These are phyloP conservation scores for Hedya salicella DNA, from an alignment of 2,888 invertebrate genomes.

Conservation along the genomic window DNA sequence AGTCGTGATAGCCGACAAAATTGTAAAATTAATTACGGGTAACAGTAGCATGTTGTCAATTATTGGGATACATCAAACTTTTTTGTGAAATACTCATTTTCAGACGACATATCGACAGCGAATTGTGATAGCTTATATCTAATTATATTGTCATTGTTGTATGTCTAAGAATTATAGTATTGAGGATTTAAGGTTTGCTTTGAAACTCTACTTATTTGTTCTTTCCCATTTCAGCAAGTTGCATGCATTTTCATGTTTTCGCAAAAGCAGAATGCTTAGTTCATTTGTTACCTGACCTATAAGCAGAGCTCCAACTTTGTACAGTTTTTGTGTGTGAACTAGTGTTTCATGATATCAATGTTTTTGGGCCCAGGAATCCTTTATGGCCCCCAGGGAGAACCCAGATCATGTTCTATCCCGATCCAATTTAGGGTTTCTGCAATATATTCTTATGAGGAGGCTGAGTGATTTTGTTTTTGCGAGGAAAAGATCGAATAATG, in stretches of 20 bases:
- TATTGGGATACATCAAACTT: too few relatives aligned
- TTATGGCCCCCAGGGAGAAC: constrained; percentile 25
- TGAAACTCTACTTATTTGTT: background rate
- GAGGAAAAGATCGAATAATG: constrained; percentile 10
- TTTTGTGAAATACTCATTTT: too few relatives aligned
- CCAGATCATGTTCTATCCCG: constrained; percentile 24
- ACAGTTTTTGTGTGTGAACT: background rate
- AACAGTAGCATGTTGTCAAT: too few relatives aligned
- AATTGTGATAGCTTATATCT: too few relatives aligned
- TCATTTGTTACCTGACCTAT: background rate
- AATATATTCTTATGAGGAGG: constrained; percentile 33
- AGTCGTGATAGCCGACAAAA: too few relatives aligned
- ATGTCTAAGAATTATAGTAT: too few relatives aligned
- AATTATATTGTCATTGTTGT: too few relatives aligned
- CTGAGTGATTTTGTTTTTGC: constrained; percentile 33
- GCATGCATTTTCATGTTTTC: too few relatives aligned
- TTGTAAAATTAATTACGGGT: too few relatives aligned
- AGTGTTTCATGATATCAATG: constrained; percentile 32
- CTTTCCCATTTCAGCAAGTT: too few relatives aligned
- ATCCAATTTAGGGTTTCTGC: constrained; percentile 33
- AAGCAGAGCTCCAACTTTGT: constrained; percentile 1
- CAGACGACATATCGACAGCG: too few relatives aligned
- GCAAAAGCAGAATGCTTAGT: background rate
- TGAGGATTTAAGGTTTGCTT: too few relatives aligned
- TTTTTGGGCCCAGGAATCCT: constrained; percentile 26